Conservation (phyloP, 1,140 invertebrate genomes). For the Leptinotarsa lineolata region DNA sequence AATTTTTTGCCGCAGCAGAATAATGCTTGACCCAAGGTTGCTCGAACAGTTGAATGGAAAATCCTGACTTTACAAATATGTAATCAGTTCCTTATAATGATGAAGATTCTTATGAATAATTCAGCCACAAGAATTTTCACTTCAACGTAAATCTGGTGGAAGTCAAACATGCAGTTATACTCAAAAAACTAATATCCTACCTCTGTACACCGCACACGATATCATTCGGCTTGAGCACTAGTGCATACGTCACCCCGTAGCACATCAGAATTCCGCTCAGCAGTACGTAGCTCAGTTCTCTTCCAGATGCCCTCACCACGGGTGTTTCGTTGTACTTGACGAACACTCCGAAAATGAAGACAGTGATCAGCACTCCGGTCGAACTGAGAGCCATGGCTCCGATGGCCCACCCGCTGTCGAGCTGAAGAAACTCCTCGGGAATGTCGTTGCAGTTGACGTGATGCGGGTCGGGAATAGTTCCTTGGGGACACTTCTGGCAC, state of each 20-base stretch:
- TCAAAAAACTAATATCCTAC: constrained; percentile 54
- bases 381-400: constrained; percentile 83
- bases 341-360: constrained; percentile 71
- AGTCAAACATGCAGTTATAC: too few species aligned
- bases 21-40: too few species aligned
- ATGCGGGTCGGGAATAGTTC: constrained; percentile 77
- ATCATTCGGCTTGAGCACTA: constrained; percentile 78
- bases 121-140: too few species aligned
- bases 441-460: constrained; percentile 78
- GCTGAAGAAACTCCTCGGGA: constrained; percentile 80
- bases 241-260: constrained; percentile 84
- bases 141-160: too few species aligned
- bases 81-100: too few species aligned
- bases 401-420: constrained; percentile 84
- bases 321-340: constrained; percentile 78
- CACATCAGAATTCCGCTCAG: constrained; percentile 87
- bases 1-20: too few species aligned
- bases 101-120: too few species aligned
- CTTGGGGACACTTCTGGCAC: constrained; percentile 80
- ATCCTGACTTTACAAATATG: too few species aligned
- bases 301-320: constrained; percentile 85
- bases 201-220: constrained; percentile 77
- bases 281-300: constrained; percentile 87
- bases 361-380: constrained; percentile 76
- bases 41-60: too few species aligned